Base-by-base conservation (phyloP, 2,888 invertebrate species). In the Diloba caeruleocephala region DNA sequence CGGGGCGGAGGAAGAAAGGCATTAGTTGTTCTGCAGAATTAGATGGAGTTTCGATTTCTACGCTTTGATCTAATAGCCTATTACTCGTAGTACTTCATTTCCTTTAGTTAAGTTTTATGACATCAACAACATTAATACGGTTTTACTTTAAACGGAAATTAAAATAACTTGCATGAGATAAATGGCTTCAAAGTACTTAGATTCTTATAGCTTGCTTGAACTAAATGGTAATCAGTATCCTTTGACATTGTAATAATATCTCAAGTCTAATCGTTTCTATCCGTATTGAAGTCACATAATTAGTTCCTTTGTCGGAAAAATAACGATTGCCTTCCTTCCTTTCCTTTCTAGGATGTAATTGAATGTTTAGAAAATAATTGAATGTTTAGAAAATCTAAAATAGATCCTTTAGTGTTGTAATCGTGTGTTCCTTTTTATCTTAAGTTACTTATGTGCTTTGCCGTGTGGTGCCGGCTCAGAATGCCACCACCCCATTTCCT, bases 41-140 rank as follows among this genome's bases (percentile, higher is more conserved):
- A 19, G 19, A 19, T 19, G n/a, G n/a, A n/a, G n/a, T n/a, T n/a
- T n/a, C n/a, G n/a, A n/a, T n/a, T n/a, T n/a, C n/a, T n/a, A n/a
- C n/a, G n/a, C 19, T 5, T 3, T 19, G 19, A 19, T 19, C 5
- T 19, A 3, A 21, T 7, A 21, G 21, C 21, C 2, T 7, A 5
- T n/a, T 2, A 25, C 3, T 25, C n/a, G n/a, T n/a, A n/a, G n/a
- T 10, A 10, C 10, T 49, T 21, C 6, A 49, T 49, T 49, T 58
- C 50, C 49, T 49, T 32, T 10, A 19, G 3, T 34, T 5, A 9
- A 49, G 23, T 34, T 55, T 55, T 26, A 55, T 15, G 50, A 31
- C 36, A 8, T 15, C 8, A 33, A 12, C 10, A 13, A 25, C 33
- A 19, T 29, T 3, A 9, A 38, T n/a, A 19, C 6, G 29, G 6